Percentiles rank a stretch among this genome's conserved stretches.
Conservation (phyloP, 1,140 invertebrate genomes). For the Drosophila suzukii region DNA sequence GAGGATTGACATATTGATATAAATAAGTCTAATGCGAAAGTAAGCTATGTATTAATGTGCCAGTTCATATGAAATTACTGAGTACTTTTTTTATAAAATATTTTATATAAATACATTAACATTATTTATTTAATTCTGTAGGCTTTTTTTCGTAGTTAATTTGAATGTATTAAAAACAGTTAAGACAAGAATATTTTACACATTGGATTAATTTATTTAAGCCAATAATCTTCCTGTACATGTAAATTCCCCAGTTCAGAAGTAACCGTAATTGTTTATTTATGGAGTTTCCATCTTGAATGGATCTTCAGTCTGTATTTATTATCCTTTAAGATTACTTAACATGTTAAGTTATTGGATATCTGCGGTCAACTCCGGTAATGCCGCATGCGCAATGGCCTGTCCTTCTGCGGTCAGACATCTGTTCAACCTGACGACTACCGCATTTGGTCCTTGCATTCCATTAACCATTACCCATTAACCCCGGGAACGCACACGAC, state of each 20-base stretch:
- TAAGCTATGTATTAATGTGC: neutral
- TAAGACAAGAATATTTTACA: neutral
- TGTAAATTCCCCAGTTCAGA: neutral
- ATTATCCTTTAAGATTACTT: slow-evolving; percentile 30
- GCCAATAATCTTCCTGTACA: neutral
- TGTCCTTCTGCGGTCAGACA: slow-evolving; percentile 14
- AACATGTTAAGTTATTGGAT: slow-evolving; percentile 34
- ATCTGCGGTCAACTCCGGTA: slow-evolving; percentile 32
- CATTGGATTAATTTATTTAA: neutral
- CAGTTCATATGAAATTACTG: too few species aligned
- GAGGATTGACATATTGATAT: slow-evolving; percentile 5
- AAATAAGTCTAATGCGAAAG: slow-evolving; percentile 10
- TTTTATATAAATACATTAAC: too few species aligned
- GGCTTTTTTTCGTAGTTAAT: too few species aligned
- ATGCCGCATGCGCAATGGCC: slow-evolving; percentile 36
- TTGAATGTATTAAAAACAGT: too few species aligned
- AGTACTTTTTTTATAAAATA: too few species aligned
- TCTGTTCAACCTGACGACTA: slow-evolving; percentile 42
- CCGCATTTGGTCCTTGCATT: slow-evolving; percentile 51
- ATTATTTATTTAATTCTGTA: too few species aligned
- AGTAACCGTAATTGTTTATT: neutral
- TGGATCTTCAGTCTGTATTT: neutral
- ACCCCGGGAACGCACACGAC: slow-evolving; percentile 37
- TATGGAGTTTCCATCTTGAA: slow-evolving; percentile 16
- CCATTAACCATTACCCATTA: slow-evolving; percentile 51